Conservation (phyloP, 2,113 vertebrate species). For the Apeltes quadracus region DNA sequence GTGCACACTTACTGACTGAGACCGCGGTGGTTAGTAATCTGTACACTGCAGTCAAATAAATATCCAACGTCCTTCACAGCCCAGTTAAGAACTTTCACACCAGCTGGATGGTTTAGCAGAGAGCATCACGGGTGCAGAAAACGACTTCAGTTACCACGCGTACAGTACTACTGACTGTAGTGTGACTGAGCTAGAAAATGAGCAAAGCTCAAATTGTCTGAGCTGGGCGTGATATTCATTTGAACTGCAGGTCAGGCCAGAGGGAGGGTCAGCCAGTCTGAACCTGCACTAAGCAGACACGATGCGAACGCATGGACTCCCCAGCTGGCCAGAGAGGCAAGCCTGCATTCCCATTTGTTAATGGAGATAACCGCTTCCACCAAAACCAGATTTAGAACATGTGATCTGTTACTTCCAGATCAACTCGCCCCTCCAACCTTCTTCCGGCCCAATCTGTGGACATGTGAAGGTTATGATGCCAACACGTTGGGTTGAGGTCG, state of each 20-base stretch:
- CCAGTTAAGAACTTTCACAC: neutral
- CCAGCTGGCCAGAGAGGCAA: neutral
- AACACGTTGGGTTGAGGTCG: slow-evolving; percentile 13
- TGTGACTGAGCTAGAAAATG: neutral
- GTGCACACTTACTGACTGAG: neutral
- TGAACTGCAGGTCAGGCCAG: neutral
- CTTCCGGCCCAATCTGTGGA: neutral
- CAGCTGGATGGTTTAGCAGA: neutral
- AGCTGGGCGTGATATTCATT: neutral
- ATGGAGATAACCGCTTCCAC: neutral
- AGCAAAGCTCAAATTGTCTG: neutral
- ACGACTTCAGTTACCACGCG: neutral
- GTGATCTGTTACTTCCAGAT: neutral
- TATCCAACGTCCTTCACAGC: neutral
- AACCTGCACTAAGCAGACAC: neutral
- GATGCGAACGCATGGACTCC: neutral
- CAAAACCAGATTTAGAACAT: neutral
- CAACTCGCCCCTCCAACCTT: too few relatives aligned
- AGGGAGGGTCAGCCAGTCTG: neutral
- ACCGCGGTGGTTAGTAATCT: neutral
- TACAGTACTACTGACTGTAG: too few relatives aligned
- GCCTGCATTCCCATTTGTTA: neutral
- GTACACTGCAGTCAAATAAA: slow-evolving; percentile 14
- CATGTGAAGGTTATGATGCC: slow-evolving; percentile 13
- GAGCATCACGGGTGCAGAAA: slow-evolving; percentile 1